Percentiles rank a stretch among this genome's conserved stretches.
phyloP scores from a whole-genome alignment of 2,797 vertebrate genomes.

The Pelobates cultripes region DNA sequence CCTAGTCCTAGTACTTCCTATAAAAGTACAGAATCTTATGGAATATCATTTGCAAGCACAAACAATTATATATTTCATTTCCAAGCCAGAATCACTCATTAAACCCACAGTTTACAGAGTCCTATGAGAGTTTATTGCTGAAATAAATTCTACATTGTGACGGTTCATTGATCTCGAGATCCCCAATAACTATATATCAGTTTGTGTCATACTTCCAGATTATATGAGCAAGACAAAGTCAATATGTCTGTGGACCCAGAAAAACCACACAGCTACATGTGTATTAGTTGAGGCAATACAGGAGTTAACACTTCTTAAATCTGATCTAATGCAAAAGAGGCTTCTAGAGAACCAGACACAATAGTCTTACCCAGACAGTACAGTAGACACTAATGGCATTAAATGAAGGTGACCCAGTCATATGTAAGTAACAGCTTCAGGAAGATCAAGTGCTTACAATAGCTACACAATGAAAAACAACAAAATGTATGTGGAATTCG shows the following conservation, averaged over 20 bases:
- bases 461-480: too few relatives aligned
- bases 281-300: not conserved
- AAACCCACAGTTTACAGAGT: too few relatives aligned
- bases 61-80: too few relatives aligned
- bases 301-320: conserved; percentile 15
- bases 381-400: conserved; percentile 35
- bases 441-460: too few relatives aligned
- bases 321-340: conserved; percentile 29
- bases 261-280: not conserved
- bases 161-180: not conserved
- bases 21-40: too few relatives aligned
- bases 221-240: too few relatives aligned
- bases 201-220: not conserved
- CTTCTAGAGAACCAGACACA: conserved; percentile 42
- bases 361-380: conserved; percentile 42
- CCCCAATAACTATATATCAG: not conserved
- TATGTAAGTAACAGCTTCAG: not conserved
- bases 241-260: not conserved
- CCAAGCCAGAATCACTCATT: too few relatives aligned
- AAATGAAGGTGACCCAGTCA: conserved; percentile 48
- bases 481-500: too few relatives aligned
- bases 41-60: too few relatives aligned
- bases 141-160: too few relatives aligned
- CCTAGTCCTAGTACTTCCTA: too few relatives aligned
- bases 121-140: too few relatives aligned